Percentiles rank a stretch among this genome's conserved stretches.
Conservation (phyloP, 2,113 vertebrate species). For the Microtus pennsylvanicus region DNA sequence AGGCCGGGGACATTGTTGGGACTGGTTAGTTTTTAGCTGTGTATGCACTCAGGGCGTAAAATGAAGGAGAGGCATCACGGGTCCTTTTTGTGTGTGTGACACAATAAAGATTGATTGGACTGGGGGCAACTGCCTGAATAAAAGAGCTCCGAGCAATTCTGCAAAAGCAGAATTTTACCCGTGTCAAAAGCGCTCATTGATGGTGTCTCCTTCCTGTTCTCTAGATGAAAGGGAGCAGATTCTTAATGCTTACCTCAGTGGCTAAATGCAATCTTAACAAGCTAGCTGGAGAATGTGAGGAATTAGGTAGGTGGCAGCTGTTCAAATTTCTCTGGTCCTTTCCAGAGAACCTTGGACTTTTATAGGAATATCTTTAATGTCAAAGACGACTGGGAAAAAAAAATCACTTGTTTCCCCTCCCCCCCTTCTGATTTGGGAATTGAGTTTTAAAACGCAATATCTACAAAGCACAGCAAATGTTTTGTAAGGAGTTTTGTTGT, state of each 20-base stretch:
- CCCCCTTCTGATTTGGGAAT: not conserved
- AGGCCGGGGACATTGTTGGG: not conserved
- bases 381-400: conserved; percentile 15
- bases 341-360: conserved; percentile 28
- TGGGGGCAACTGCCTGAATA: not conserved
- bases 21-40: not conserved
- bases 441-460: conserved; percentile 16
- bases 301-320: not conserved
- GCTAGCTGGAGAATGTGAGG: not conserved
- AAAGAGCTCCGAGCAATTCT: not conserved
- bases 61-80: not conserved
- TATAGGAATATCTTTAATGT: conserved; percentile 22
- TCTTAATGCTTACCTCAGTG: not conserved
- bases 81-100: not conserved
- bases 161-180: not conserved
- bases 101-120: not conserved
- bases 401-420: not conserved
- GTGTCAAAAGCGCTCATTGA: not conserved
- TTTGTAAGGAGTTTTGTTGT: conserved; percentile 44
- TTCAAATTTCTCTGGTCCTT: not conserved
- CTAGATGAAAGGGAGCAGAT: not conserved
- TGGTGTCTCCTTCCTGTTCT: not conserved
- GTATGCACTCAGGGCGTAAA: not conserved
- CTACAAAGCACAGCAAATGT: not conserved
- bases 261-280: not conserved